Evolutionary conservation across 1,140 invertebrate genomes (phyloP).

Genomic region (Trichomalopsis sarcophagae): DNA sequence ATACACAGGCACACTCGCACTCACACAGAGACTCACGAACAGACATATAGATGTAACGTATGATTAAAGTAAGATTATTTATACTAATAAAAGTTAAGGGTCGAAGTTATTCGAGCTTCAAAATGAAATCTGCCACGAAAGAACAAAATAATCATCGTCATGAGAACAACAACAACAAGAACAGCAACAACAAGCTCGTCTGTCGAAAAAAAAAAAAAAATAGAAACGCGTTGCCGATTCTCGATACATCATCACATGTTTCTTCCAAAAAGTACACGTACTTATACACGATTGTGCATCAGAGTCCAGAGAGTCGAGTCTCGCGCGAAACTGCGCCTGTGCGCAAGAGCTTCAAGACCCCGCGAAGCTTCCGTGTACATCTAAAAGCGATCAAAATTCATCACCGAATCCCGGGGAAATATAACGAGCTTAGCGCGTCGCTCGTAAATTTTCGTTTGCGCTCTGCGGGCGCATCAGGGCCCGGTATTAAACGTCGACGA

Average conservation of each 20-base stretch:
- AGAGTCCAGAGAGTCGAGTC: no score
- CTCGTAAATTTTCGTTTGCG: constrained; percentile 30
- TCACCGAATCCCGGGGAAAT: background rate
- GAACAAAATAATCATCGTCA: constrained; percentile 11
- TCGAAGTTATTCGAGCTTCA: constrained; percentile 40
- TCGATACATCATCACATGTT: constrained; percentile 5
- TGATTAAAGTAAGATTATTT: constrained; percentile 34
- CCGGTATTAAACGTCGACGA: background rate
- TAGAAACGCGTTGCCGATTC: background rate
- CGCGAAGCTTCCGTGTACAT: background rate
- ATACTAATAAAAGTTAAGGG: constrained; percentile 18
- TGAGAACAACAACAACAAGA: no score
- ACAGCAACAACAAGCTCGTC: background rate
- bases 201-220: constrained; percentile 6
- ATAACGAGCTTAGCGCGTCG: background rate
- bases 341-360: no score
- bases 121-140: constrained; percentile 33
- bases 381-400: background rate
- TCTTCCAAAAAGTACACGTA: no score
- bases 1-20: background rate
- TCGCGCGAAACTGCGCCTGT: no score
- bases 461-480: background rate
- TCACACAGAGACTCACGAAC: no score
- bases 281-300: no score
- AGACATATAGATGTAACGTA: constrained; percentile 13